Evolutionary conservation across 1,140 invertebrate species (phyloP).

Genomic region (Drosophila tsacasi): DNA sequence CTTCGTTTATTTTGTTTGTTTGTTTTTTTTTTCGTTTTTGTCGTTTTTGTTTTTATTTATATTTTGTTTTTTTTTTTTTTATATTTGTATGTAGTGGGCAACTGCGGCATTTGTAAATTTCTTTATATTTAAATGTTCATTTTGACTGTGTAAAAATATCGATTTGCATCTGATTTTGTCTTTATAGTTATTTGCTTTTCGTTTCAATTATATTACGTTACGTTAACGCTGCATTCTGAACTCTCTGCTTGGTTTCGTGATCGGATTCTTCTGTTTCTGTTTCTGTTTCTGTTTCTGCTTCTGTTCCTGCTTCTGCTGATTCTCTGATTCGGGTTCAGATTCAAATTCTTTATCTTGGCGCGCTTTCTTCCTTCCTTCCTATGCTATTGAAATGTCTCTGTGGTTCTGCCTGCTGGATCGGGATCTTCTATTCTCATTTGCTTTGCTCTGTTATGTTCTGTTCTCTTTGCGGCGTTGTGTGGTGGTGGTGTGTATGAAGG

Average conservation of each 20-base stretch:
- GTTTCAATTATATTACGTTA: conserved; percentile 50
- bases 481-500: conserved; percentile 22
- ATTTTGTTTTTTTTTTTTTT: conserved; percentile 16
- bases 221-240: conserved; percentile 62
- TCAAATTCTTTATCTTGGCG: conserved; percentile 42
- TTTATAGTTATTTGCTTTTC: conserved; percentile 68
- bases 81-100: conserved; percentile 77
- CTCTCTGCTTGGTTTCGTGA: conserved; percentile 35
- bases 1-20: conserved; percentile 3
- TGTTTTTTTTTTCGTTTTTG: conserved; percentile 36
- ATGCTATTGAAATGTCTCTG: conserved; percentile 52
- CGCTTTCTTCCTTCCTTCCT: conserved; percentile 34
- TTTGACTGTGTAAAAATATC: conserved; percentile 82
- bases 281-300: conserved; percentile 32
- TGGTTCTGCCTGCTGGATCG: conserved; percentile 43
- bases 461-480: conserved; percentile 28
- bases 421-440: conserved; percentile 39
- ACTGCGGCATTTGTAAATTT: conserved; percentile 83
- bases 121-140: conserved; percentile 76
- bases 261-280: conserved; percentile 40
- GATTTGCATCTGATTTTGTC: conserved; percentile 66
- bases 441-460: conserved; percentile 24
- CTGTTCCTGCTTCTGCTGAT: conserved; percentile 9
- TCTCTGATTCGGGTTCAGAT: conserved; percentile 19
- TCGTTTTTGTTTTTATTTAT: conserved; percentile 26